A percentile compares a stretch with the other conserved stretches of the same genome.
These are phyloP conservation scores for Tolypeutes matacus DNA, from an alignment of 2,797 vertebrate species.

Conservation along the genomic window DNA sequence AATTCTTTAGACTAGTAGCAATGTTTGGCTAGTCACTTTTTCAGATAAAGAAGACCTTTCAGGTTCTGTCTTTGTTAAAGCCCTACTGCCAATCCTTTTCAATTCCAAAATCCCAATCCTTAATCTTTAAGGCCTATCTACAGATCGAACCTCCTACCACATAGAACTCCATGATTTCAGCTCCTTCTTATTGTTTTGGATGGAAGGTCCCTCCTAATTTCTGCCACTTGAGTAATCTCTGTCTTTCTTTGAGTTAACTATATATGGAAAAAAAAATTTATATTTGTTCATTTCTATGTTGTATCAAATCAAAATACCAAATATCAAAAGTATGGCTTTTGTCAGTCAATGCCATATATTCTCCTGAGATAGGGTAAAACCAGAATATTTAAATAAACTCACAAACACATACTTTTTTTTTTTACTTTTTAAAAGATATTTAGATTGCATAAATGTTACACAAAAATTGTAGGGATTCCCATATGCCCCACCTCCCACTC, in stretches of 20 bases:
- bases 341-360: neutral
- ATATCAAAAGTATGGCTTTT: neutral
- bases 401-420: neutral
- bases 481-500: too few relatives aligned
- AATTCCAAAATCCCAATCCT: neutral
- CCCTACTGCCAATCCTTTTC: neutral
- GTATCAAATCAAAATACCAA: slow-evolving; percentile 20
- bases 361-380: neutral
- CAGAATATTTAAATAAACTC: neutral
- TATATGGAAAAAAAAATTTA: neutral
- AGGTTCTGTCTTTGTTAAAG: neutral
- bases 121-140: neutral
- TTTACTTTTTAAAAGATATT: too few relatives aligned
- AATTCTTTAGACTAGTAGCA: neutral
- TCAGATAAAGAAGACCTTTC: neutral
- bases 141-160: neutral
- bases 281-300: neutral
- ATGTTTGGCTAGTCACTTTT: neutral
- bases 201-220: slow-evolving; percentile 16
- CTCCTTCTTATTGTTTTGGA: neutral
- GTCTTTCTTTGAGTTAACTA: neutral
- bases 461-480: too few relatives aligned
- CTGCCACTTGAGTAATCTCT: neutral
- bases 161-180: neutral
- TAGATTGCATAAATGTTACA: too few relatives aligned